A percentile compares a stretch with the other conserved stretches of the same genome.
These are phyloP conservation scores for Xiphophorus hellerii DNA, from an alignment of 2,113 vertebrate species.

Conservation along the genomic window DNA sequence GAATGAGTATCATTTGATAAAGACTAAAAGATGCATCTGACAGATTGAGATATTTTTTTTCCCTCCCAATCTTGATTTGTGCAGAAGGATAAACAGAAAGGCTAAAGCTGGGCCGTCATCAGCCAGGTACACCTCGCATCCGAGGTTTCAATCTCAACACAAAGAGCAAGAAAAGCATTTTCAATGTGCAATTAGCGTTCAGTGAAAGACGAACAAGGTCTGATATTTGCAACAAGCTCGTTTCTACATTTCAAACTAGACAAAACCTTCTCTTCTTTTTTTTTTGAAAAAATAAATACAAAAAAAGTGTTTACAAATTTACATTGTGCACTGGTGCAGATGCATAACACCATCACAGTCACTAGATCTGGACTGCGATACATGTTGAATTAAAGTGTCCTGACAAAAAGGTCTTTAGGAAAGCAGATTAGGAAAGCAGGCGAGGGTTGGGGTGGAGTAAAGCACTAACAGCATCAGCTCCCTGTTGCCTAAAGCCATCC, in stretches of 20 bases:
- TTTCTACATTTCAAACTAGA: slow-evolving; percentile 44
- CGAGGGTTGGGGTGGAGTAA: slow-evolving; percentile 14
- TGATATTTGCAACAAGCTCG: slow-evolving; percentile 56
- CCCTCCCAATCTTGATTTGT: slow-evolving; percentile 44
- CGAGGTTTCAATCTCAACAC: slow-evolving; percentile 51
- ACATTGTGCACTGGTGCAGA: slow-evolving; percentile 74
- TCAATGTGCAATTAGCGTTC: slow-evolving; percentile 64
- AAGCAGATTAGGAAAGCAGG: slow-evolving; percentile 55
- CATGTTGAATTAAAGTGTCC: slow-evolving; percentile 41
- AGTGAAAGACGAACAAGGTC: slow-evolving; percentile 68
- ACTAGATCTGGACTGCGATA: slow-evolving; percentile 43
- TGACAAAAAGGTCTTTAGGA: slow-evolving; percentile 33
- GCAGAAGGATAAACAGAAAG: slow-evolving; percentile 45
- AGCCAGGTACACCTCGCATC: slow-evolving; percentile 4
- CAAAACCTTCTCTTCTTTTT: slow-evolving; percentile 39
- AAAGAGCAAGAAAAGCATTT: slow-evolving; percentile 35
- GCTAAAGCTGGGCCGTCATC: slow-evolving; percentile 18
- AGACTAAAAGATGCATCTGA: slow-evolving; percentile 17
- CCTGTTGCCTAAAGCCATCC: slow-evolving; percentile 69
- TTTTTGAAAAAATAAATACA: slow-evolving; percentile 58
- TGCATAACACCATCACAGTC: slow-evolving; percentile 64
- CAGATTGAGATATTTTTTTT: slow-evolving; percentile 22
- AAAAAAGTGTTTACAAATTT: slow-evolving; percentile 69
- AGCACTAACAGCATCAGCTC: slow-evolving; percentile 53
- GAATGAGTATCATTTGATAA: slow-evolving; percentile 35